A percentile compares a stretch with the other conserved stretches of the same genome.
phyloP scores from a whole-genome alignment of 2,797 vertebrate species.

The Sebastes itinus region DNA sequence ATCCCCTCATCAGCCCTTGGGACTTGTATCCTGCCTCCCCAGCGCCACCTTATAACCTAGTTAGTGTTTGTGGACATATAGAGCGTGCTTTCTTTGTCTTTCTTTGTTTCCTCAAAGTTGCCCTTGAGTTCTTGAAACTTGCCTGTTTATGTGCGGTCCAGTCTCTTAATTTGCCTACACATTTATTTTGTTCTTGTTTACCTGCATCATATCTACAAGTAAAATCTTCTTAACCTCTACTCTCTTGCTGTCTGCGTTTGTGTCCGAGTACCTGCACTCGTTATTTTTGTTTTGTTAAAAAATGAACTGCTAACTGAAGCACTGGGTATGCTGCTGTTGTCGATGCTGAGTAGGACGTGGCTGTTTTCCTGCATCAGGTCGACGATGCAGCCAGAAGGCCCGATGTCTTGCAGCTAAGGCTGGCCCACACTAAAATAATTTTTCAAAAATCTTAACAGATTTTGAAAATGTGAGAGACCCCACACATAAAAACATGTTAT shows the following conservation, averaged over 20 bases:
- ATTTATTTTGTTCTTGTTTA: not conserved
- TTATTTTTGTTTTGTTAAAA: not conserved
- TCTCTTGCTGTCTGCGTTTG: not conserved
- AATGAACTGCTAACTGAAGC: not conserved
- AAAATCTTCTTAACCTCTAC: not conserved
- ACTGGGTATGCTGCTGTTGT: not conserved
- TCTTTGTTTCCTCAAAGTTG: not conserved
- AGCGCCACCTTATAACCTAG: constrained; percentile 21
- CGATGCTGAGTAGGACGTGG: not conserved
- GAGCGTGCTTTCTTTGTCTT: not conserved
- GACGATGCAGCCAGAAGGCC: not conserved
- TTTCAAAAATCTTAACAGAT: too few relatives aligned
- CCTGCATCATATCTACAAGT: not conserved
- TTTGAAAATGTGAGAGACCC: too few relatives aligned
- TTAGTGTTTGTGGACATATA: constrained; percentile 12
- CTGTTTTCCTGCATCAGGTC: not conserved
- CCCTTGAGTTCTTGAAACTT: not conserved
- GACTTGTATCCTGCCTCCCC: constrained; percentile 12
- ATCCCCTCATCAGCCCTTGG: not conserved
- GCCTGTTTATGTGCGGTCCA: not conserved
- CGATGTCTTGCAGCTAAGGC: not conserved
- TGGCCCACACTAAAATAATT: too few relatives aligned
- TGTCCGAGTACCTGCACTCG: not conserved
- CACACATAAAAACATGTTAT: too few relatives aligned
- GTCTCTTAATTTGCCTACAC: not conserved